These are phyloP conservation scores for Thermophis baileyi DNA, from an alignment of 2,113 vertebrate species.

Conservation along the genomic window DNA sequence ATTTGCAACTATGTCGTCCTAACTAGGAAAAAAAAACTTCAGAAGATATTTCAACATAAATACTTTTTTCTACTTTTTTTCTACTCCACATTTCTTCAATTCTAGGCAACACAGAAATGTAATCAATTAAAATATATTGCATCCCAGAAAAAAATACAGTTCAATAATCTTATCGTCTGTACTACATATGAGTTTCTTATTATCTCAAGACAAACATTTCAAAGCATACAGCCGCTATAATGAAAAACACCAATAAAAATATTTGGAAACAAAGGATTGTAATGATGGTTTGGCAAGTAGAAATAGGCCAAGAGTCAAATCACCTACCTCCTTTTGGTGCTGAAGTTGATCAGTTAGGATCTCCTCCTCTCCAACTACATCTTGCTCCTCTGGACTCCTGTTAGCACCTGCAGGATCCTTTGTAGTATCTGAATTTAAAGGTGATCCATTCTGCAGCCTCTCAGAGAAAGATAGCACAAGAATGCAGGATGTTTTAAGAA, in stretches of 20 bases:
- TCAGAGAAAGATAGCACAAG: conserved; percentile 48
- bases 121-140: background rate
- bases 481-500: conserved; percentile 39
- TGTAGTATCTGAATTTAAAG: background rate
- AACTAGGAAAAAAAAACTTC: background rate
- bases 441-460: conserved; percentile 54
- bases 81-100: background rate
- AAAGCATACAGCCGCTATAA: background rate
- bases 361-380: conserved; percentile 41
- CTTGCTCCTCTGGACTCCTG: conserved; percentile 19
- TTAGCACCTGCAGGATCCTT: conserved; percentile 24
- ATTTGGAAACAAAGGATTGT: background rate
- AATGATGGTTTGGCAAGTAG: background rate
- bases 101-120: background rate
- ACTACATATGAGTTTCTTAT: background rate
- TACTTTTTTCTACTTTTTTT: too few species aligned
- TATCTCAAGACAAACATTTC: background rate
- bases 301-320: background rate
- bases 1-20: background rate
- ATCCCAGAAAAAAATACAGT: background rate
- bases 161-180: background rate
- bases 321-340: conserved; percentile 56
- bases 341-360: conserved; percentile 51
- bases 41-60: background rate
- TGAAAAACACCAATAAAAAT: background rate